Percentiles rank a stretch among this genome's conserved stretches.
Evolutionary conservation across 2,888 invertebrate species (phyloP).

Genomic region (Muscina levida): DNA sequence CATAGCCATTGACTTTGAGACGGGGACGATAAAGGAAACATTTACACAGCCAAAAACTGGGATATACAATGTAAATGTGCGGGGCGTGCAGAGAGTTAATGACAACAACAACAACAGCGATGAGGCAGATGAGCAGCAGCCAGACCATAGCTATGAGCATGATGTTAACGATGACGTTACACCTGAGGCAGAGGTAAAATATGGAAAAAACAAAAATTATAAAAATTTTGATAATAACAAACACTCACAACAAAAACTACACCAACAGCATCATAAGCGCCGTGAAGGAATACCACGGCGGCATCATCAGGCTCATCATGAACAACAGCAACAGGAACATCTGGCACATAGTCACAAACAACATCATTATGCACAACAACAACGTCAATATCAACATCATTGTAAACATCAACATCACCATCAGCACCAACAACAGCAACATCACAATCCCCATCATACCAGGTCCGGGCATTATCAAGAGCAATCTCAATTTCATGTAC

Average conservation of each 20-base stretch:
- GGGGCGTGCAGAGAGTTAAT: not conserved
- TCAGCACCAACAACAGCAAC: conserved; percentile 43
- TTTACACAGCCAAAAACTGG: not conserved
- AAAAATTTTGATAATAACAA: not conserved
- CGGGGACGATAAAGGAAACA: not conserved
- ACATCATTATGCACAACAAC: not conserved
- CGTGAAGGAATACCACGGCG: conserved; percentile 10
- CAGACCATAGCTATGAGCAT: not conserved
- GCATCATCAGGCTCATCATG: conserved; percentile 5
- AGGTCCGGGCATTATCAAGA: conserved; percentile 9
- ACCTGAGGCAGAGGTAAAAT: conserved; percentile 34
- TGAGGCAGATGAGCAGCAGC: not conserved
- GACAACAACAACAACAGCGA: not conserved
- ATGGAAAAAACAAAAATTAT: conserved; percentile 26
- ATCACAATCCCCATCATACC: not conserved
- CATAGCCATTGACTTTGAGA: not conserved
- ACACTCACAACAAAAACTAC: conserved; percentile 18
- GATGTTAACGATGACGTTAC: conserved; percentile 23
- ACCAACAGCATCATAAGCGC: conserved; percentile 13
- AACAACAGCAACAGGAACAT: conserved; percentile 2
- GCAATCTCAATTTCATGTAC: conserved; percentile 17
- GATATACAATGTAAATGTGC: not conserved
- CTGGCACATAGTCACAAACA: conserved; percentile 5
- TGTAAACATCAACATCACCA: not conserved
- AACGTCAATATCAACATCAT: not conserved